Evolutionary conservation across 2,113 vertebrate genomes (phyloP).

Genomic region (Gorsachius goisagi): DNA sequence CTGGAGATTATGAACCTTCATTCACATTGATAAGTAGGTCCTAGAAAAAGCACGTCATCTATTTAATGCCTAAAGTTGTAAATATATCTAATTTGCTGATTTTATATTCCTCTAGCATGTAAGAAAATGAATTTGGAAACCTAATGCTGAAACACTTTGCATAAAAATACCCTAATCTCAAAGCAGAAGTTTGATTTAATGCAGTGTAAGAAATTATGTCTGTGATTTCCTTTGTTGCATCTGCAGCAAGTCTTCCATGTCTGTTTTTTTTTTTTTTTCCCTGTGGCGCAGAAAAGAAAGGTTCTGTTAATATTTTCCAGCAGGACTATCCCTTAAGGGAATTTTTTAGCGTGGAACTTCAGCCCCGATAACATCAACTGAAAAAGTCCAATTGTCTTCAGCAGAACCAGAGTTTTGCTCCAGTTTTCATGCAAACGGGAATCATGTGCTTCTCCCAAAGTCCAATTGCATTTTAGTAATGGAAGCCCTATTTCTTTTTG

Average conservation of each 20-base stretch:
- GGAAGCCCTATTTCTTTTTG: not conserved
- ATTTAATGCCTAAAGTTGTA: not conserved
- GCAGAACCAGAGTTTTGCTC: not conserved
- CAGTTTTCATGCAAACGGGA: not conserved
- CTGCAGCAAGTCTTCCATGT: not conserved
- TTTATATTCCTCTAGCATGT: not conserved
- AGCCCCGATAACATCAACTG: not conserved
- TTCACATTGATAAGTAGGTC: not conserved
- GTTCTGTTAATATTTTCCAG: not conserved
- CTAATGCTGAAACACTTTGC: not conserved
- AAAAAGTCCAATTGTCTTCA: not conserved
- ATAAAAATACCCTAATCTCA: not conserved
- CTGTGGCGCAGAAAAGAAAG: not conserved
- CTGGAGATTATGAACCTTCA: not conserved
- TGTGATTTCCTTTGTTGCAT: not conserved
- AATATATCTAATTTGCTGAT: not conserved
- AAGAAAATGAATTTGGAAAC: not conserved
- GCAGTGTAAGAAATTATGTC: not conserved
- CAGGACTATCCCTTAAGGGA: not conserved
- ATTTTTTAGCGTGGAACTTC: not conserved
- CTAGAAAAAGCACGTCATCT: not conserved
- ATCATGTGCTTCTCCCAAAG: not conserved
- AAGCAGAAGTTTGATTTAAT: not conserved
- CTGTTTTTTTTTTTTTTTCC: fast-evolving
- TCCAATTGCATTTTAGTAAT: not conserved